Percentiles rank a stretch among this genome's conserved stretches.
Conservation (phyloP, 2,797 vertebrate species). For the Garrulus glandarius region DNA sequence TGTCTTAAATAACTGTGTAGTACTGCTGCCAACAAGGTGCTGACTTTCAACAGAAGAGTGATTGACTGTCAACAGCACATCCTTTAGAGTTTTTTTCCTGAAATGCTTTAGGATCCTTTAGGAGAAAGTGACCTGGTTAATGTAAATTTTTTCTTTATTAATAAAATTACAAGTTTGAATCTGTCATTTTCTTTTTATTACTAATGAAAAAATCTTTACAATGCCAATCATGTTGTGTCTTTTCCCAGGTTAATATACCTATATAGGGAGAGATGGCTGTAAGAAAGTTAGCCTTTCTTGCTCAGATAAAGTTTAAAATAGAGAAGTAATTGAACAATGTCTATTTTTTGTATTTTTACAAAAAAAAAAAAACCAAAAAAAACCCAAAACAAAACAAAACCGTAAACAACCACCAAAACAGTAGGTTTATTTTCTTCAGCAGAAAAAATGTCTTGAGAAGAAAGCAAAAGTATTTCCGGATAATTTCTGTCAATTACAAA, state of each 20-base stretch:
- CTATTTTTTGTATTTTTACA: not conserved
- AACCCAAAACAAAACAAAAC: not conserved
- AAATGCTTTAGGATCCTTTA: not conserved
- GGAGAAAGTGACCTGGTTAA: not conserved
- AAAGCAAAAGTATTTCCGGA: not conserved
- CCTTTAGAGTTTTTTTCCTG: not conserved
- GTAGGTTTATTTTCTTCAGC: not conserved
- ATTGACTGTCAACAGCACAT: not conserved
- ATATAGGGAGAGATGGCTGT: not conserved
- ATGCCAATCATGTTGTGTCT: not conserved
- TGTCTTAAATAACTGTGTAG: slow-evolving; percentile 1
- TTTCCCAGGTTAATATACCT: not conserved
- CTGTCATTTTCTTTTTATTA: not conserved
- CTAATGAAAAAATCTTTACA: not conserved
- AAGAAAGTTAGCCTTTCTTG: not conserved
- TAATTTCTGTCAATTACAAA: not conserved
- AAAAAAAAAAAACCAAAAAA: not conserved
- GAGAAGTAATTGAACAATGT: not conserved
- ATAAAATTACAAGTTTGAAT: not conserved
- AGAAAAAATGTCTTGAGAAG: not conserved
- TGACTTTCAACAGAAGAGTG: not conserved
- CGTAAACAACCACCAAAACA: not conserved
- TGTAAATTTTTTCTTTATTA: not conserved
- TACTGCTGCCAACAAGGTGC: not conserved
- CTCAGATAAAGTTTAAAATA: not conserved